A percentile compares a stretch with the other conserved stretches of the same genome.
Evolutionary conservation across 2,888 invertebrate species (phyloP).

Genomic region (Tigriopus californicus): DNA sequence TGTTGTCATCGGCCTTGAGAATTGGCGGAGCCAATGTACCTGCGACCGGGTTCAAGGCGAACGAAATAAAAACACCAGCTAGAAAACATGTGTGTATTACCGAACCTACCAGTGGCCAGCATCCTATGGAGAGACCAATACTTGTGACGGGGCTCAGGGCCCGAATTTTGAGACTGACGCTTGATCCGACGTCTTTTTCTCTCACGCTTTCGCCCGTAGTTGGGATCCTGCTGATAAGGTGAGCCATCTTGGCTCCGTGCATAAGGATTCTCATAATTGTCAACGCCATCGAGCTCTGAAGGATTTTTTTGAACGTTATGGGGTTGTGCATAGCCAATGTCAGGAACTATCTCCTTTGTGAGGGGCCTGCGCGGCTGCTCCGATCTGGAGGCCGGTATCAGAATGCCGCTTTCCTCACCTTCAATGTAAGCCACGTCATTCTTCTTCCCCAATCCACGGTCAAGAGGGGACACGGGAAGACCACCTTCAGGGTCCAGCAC

Average conservation of each 20-base stretch:
- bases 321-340: conserved; percentile 1
- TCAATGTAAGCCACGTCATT: background rate
- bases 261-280: background rate
- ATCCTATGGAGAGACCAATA: conserved; percentile 4
- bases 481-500: too few species aligned
- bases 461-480: background rate
- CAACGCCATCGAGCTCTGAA: background rate
- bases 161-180: too few species aligned
- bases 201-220: too few species aligned
- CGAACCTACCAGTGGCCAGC: conserved; percentile 7
- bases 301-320: conserved; percentile 9
- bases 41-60: too few species aligned
- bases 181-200: too few species aligned
- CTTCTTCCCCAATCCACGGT: background rate
- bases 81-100: background rate
- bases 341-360: background rate
- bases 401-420: background rate
- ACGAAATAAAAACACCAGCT: conserved; percentile 21
- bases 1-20: conserved; percentile 28
- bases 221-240: too few species aligned
- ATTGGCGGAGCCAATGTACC: conserved; percentile 31
- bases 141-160: background rate
- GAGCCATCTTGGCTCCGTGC: background rate
- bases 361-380: background rate
- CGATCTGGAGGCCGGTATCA: background rate